Evolutionary conservation across 1,140 invertebrate genomes (phyloP), one percentile per base, ranked within the genome.

Genomic region (Lepidurus couesii): DNA sequence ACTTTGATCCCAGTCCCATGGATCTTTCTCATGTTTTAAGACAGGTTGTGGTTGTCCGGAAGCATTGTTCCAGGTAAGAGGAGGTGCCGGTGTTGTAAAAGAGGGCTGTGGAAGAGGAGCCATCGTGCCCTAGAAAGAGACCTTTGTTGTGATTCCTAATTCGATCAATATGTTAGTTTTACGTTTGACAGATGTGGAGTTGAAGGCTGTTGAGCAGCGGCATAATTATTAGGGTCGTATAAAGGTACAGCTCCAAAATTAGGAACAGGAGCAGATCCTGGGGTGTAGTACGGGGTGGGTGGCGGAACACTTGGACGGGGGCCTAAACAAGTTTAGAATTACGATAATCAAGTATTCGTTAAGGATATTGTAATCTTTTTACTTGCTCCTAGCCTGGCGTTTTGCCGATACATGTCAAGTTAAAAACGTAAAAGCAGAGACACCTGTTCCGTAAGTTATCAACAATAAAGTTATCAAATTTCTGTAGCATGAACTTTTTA

Each of bases 1-100:
- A 6, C 65, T 45, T 26, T 77, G 44, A 26, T 77, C 76, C 76
- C 76, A 77, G 26, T 77, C 44, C 76, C 76, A 77, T 4, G 76
- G 65, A 13, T 77, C 76, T 77, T 77, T 45, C 8, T 45, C 65
- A 8, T 45, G n/a, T 45, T 45, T 45, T 44, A 44, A 24, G 44
- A 42, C 44, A 13, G 21, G 21, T 77, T 77, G 76, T 16, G 45
- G 76, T 47, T 43, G 44, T 34, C 9, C 9, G 13, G 13, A 21
- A 65, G 21, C 53, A 21, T 65, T 4, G 13, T 65, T 65, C 53
- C 53, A 65, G 16, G 45, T 47, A 10, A 21, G 13, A 16, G 42
- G n/a, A 45, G 75, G 34, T 34, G 43, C 75, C 34, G 75, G n/a
- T 76, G 75, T 44, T 21, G 75, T 8, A 21, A 76, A 16, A 65